Base-by-base conservation (phyloP, 2,888 invertebrate genomes). In the Crocallis elinguaria region DNA sequence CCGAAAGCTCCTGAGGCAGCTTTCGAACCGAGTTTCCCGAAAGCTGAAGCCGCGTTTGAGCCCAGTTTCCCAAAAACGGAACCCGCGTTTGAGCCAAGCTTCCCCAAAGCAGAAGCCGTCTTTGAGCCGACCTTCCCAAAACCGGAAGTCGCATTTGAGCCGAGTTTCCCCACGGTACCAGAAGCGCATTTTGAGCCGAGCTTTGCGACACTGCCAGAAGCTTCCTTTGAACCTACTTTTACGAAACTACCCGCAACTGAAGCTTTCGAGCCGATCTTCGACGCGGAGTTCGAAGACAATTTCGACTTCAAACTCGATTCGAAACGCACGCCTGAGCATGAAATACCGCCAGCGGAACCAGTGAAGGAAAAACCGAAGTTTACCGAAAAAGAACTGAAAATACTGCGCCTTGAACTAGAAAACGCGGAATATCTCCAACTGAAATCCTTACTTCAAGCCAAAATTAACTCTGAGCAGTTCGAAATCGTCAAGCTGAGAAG, bases 391-490 rank as follows among this genome's bases (percentile, higher is more conserved):
- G 93, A 93, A 68, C 71, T 92, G 0, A 92, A 91, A 69, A 84
- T 94, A 23, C 75, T 93, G 37, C 80, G 94, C 44, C 73, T 94
- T 3, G 94, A 95, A 74, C 80, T 94, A n/a, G 94, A 94, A 77
- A 94, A 94, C 64, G 93, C 93, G 1, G 94, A 94, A 64, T 89
- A 95, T 56, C 77, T 95, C 19, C 94, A 94, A 59, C 89, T 96
- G 68, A 95, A 95, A 62, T 93, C 94, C 0, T 89, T 94, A 37
- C 80, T 96, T 8, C 94, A 94, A 73, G 93, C 93, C 0, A 94
- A 94, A 72, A 95, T 96, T 45, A 93, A 94, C 71, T 93, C 93
- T 0, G 96, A 96, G 82, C 94, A 93, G 66, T 93, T 94, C 30
- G 96, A 96, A 86, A 94, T 96, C 9, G 93, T 94, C 16, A 93